These are phyloP conservation scores for Mus spicilegus DNA, from an alignment of 2,113 vertebrate species.

Conservation along the genomic window DNA sequence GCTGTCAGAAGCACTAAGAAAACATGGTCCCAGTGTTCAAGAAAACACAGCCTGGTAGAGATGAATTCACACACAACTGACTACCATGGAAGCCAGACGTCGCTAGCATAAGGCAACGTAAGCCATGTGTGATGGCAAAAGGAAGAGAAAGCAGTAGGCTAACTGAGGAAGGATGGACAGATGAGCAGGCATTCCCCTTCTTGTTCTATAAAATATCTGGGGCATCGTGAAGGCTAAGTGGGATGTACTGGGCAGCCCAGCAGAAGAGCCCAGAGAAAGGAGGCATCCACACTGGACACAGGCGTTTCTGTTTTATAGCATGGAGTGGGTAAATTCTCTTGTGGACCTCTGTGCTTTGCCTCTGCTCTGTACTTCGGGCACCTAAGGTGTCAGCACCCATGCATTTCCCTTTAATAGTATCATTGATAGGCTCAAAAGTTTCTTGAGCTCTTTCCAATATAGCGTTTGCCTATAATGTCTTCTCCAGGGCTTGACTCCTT, in stretches of 20 bases:
- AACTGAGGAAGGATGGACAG: background rate
- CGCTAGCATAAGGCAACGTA: background rate
- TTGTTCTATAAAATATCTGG: background rate
- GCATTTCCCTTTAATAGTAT: constrained; percentile 9
- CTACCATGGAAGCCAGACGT: background rate
- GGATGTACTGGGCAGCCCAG: background rate
- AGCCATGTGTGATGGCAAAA: background rate
- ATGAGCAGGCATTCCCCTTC: background rate
- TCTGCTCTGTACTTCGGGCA: background rate
- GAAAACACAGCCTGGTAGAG: constrained; percentile 28
- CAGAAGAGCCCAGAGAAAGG: background rate
- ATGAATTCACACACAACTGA: background rate
- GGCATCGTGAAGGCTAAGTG: background rate
- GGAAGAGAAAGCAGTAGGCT: background rate
- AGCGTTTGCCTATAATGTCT: constrained; percentile 10
- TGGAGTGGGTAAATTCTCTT: background rate
- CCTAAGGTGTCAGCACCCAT: background rate
- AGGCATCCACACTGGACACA: background rate
- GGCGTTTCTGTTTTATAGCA: constrained; percentile 7
- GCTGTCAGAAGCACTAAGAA: constrained; percentile 17
- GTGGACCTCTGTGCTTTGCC: background rate
- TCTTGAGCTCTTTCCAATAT: constrained; percentile 37
- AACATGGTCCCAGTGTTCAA: background rate
- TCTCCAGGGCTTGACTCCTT: constrained; percentile 36
- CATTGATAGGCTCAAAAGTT: constrained; percentile 37